Base-by-base conservation (phyloP, 2,797 vertebrate genomes). In the Fistularia commersonii region DNA sequence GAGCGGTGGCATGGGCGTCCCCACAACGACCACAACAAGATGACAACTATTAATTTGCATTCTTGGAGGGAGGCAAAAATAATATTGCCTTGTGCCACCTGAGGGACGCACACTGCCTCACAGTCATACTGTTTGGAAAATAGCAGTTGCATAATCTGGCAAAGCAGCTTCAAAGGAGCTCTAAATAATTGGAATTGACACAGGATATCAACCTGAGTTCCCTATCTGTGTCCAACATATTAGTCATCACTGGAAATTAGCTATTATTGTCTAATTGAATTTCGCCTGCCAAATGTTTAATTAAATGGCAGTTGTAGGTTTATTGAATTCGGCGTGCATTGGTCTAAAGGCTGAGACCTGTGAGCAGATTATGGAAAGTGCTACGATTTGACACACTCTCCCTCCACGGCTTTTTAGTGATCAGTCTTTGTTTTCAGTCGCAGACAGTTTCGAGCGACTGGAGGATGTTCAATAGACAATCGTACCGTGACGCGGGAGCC, bases 261-360 rank as follows among this genome's bases (percentile, higher is more conserved):
- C 77, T 71, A 71, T 47, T 23, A 3, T 78, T 79, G 51, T 65
- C 71, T 84, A 84, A 89, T 86, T 89, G 68, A 89, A 88, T 85
- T 77, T 76, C 43, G 32, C 46, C 70, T 58, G 66, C 77, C 73
- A 82, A 84, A 83, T 77, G 75, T 83, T 82, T 82, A 83, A 87
- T 84, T 79, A 82, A 88, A 82, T 78, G 76, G 74, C 80, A 67
- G 76, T 80, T 77, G 64, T 41, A 51, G 60, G 65, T 75, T 82
- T 82, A 82, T 82, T 85, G 79, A 78, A 79, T 78, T 64, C n/a
- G 1, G 56, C 69, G 58, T 48, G 67, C 65, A 48, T 85, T 78
- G 74, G 70, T 78, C 41, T 59, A 66, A 66, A 40, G 38, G 64
- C 47, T 49, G 52, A 59, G 72, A 74, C 77, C 77, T 69, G 68